Evolutionary conservation across 2,888 invertebrate genomes (phyloP).

Genomic region (Tachina fera): DNA sequence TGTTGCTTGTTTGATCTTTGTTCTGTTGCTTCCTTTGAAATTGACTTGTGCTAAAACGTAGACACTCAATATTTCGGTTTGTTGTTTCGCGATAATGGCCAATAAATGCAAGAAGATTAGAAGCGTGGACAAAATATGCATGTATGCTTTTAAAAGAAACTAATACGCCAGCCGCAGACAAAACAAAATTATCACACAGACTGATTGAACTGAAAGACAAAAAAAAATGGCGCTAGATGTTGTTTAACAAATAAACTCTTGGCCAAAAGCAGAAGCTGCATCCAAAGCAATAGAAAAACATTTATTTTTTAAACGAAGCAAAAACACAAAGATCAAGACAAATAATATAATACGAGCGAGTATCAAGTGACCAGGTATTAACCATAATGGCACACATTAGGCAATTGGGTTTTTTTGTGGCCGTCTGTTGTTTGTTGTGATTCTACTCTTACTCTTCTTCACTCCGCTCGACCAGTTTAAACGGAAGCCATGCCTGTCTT

Average conservation of each 20-base stretch:
- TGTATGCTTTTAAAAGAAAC: conserved; percentile 17
- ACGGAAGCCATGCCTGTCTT: conserved; percentile 78
- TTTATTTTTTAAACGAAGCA: conserved; percentile 72
- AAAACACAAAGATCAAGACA: conserved; percentile 73
- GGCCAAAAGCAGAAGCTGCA: conserved; percentile 48
- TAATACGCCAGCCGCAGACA: conserved; percentile 13
- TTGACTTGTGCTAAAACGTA: conserved; percentile 66
- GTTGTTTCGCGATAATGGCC: conserved; percentile 68
- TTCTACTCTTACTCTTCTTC: conserved; percentile 18
- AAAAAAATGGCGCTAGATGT: conserved; percentile 79
- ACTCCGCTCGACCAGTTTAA: conserved; percentile 78
- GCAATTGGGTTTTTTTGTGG: conserved; percentile 50
- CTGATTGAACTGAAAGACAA: conserved; percentile 73
- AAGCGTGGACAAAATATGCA: conserved; percentile 71
- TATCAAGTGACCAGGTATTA: conserved; percentile 53
- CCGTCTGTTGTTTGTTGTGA: conserved; percentile 15
- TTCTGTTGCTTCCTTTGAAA: conserved; percentile 29
- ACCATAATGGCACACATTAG: conserved; percentile 70
- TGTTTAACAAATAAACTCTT: conserved; percentile 70
- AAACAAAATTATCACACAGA: conserved; percentile 48
- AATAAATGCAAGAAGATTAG: conserved; percentile 70
- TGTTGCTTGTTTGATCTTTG: conserved; percentile 45
- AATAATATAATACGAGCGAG: conserved; percentile 45
- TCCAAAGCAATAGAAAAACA: conserved; percentile 47
- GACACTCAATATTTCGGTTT: conserved; percentile 62